Evolutionary conservation across 1,140 invertebrate species (phyloP), one percentile per base, ranked within the genome.

Genomic region (Copidosoma floridanum): DNA sequence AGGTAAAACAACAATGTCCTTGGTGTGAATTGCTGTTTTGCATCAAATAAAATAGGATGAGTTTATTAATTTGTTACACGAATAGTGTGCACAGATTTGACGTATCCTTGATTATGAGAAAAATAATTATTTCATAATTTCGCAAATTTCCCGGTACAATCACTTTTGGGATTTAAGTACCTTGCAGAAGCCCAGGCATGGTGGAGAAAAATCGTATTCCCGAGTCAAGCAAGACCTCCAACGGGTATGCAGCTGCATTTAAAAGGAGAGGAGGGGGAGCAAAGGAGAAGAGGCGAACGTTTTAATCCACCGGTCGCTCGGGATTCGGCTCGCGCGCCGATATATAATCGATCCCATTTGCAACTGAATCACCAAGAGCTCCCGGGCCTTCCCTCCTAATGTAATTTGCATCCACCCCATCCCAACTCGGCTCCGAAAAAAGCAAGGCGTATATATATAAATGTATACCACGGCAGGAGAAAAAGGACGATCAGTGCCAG

Each of bases 281-380:
- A 32, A 51, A 37, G 38, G 57, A 32, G 61, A 55, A 55, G 40
- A 56, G 57, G 48, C 46, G 54, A 68, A 69, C 68, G 67, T 72
- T 72, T 72, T 74, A 72, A 74, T 71, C 72, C 63, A n/a, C n/a
- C n/a, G 61, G 60, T 48, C 55, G 65, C 69, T 74, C 71, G 66
- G 64, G 60, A 75, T 67, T 71, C 66, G 26, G n/a, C 47, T 59
- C 60, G 65, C 60, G 66, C 67, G 67, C 71, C 58, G 65, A 59
- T n/a, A 71, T 71, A 75, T 75, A 75, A 75, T 75, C 73, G 70
- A 71, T 69, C 71, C 72, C 71, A 68, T 73, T 75, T 73, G 67
- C 70, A 73, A 75, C 68, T 71, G 71, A 75, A 73, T 75, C 65
- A 66, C 59, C 58, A 62, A 58, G 60, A 65, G 68, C 67, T 68